Percentiles rank a stretch among this genome's conserved stretches.
phyloP scores from a whole-genome alignment of 2,888 invertebrate genomes.

The Drepana falcataria region DNA sequence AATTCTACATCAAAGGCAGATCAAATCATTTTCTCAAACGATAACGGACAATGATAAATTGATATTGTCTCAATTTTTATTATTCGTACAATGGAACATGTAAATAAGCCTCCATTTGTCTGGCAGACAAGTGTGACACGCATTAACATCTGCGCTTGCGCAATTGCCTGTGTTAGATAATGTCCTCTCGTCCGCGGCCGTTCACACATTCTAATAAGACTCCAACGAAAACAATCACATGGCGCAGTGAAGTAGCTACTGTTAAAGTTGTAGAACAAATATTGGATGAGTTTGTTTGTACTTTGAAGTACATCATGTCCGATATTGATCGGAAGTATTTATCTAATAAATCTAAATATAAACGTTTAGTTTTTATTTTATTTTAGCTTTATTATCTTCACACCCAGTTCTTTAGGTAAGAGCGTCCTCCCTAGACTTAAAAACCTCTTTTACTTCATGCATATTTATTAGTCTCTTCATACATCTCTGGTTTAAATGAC shows the following conservation, averaged over 20 bases:
- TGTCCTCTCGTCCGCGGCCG: conserved; percentile 27
- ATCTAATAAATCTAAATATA: no score
- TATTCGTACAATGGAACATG: conserved; percentile 9
- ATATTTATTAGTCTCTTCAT: no score
- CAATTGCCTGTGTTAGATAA: conserved; percentile 51
- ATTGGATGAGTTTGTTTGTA: no score
- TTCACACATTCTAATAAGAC: conserved; percentile 36
- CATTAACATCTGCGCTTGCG: conserved; percentile 38
- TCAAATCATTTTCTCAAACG: background rate
- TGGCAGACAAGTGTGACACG: conserved; percentile 27
- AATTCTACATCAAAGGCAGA: no score
- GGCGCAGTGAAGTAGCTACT: conserved; percentile 13
- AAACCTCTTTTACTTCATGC: no score
- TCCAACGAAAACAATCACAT: conserved; percentile 14
- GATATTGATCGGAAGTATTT: no score
- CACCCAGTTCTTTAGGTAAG: no score
- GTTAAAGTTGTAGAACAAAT: background rate
- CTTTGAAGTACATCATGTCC: no score
- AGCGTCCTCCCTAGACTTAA: no score
- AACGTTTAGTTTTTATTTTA: no score
- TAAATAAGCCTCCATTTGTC: conserved; percentile 9
- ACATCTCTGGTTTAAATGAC: no score
- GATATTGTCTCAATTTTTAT: conserved; percentile 3
- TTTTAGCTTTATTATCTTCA: no score
- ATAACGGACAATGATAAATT: background rate